Evolutionary conservation across 1,140 invertebrate species (phyloP).

Genomic region (Drepana arcuata): DNA sequence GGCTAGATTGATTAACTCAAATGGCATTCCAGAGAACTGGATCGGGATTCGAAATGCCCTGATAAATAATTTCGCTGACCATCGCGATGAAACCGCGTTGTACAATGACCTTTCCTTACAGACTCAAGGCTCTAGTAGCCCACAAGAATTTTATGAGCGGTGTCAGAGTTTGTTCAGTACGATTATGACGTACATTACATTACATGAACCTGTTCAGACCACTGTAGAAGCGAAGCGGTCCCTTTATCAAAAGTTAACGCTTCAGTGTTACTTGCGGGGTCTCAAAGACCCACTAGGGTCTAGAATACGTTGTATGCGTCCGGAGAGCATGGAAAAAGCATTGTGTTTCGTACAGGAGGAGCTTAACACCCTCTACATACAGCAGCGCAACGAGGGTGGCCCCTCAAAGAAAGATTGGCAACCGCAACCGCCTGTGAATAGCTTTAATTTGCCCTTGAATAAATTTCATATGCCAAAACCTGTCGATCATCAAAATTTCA

Average conservation of each 20-base stretch:
- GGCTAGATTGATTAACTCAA: neutral
- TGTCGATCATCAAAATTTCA: too few relatives aligned
- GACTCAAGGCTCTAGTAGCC: neutral
- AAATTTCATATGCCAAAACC: too few relatives aligned
- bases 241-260: neutral
- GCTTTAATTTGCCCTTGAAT: too few relatives aligned
- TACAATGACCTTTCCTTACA: neutral
- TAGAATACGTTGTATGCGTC: neutral
- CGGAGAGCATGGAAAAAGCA: neutral
- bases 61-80: neutral
- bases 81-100: neutral
- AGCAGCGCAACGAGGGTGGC: neutral
- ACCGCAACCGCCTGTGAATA: too few relatives aligned
- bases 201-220: neutral
- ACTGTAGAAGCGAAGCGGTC: neutral
- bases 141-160: neutral
- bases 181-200: neutral
- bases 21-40: neutral
- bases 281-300: neutral
- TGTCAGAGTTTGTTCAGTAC: constrained; percentile 1
- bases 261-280: neutral
- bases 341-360: neutral
- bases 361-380: neutral
- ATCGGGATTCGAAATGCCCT: neutral
- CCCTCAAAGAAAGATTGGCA: too few relatives aligned